These are phyloP conservation scores for Lepetodrilus schrolli DNA, from an alignment of 2,888 invertebrate genomes.

Conservation along the genomic window DNA sequence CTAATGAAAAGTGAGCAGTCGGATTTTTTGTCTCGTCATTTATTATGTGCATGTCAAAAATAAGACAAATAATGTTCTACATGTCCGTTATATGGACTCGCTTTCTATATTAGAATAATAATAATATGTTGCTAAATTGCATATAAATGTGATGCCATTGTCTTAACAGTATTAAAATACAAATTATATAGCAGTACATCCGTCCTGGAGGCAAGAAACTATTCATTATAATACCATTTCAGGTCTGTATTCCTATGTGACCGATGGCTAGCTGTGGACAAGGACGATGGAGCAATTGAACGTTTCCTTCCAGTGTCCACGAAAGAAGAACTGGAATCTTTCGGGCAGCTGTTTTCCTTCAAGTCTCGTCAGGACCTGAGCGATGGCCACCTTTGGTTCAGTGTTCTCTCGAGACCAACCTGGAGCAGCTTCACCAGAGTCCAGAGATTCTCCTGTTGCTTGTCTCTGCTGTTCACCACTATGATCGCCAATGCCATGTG, in stretches of 20 bases:
- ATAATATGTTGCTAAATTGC: not conserved
- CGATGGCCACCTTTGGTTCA: constrained; percentile 77
- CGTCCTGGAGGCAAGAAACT: too few relatives aligned
- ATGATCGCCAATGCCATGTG: constrained; percentile 64
- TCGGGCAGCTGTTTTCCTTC: constrained; percentile 71
- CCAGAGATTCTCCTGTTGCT: constrained; percentile 58
- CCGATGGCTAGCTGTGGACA: constrained; percentile 74
- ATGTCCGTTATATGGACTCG: too few relatives aligned
- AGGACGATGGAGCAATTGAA: constrained; percentile 75
- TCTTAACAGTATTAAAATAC: too few relatives aligned
- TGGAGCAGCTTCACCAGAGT: constrained; percentile 74
- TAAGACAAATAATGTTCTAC: too few relatives aligned
- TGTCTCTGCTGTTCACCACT: constrained; percentile 55
- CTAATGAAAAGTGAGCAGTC: constrained; percentile 48
- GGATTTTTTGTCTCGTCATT: too few relatives aligned
- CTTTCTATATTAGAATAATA: too few relatives aligned
- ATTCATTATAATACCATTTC: too few relatives aligned
- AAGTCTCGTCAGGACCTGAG: constrained; percentile 68
- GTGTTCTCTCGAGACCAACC: constrained; percentile 74
- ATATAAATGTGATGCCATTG: too few relatives aligned
- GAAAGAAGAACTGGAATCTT: constrained; percentile 68
- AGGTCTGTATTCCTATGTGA: constrained; percentile 67
- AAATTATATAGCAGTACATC: too few relatives aligned
- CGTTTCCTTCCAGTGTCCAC: constrained; percentile 72
- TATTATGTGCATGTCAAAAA: too few relatives aligned